Conservation (phyloP, 1,140 invertebrate species). For the Eubasilissa regina region DNA sequence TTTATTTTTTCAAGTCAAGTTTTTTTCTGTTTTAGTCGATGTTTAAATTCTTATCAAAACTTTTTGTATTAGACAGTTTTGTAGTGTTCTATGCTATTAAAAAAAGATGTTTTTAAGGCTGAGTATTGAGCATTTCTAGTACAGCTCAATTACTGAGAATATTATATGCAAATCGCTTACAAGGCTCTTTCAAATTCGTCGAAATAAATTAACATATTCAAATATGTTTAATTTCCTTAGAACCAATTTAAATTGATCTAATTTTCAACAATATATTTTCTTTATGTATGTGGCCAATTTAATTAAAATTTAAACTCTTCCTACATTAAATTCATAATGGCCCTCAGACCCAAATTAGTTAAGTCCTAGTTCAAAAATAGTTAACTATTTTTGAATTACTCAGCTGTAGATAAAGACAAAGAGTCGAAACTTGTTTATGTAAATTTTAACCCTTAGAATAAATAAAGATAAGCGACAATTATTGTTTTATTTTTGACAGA, state of each 20-base stretch:
- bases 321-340: neutral
- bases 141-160: conserved; percentile 17
- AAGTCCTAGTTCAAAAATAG: neutral
- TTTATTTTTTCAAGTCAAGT: too few relatives aligned
- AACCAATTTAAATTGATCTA: conserved; percentile 30
- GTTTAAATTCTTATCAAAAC: too few relatives aligned
- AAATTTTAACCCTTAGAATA: conserved; percentile 51
- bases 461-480: conserved; percentile 57
- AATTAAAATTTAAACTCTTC: conserved; percentile 25
- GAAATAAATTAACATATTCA: conserved; percentile 36
- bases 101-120: too few relatives aligned
- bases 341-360: conserved; percentile 19
- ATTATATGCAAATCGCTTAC: conserved; percentile 2
- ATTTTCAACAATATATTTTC: conserved; percentile 23
- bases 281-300: conserved; percentile 23
- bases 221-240: conserved; percentile 32
- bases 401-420: conserved; percentile 52
- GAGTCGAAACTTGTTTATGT: conserved; percentile 55
- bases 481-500: conserved; percentile 40
- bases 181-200: neutral
- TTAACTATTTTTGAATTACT: conserved; percentile 45
- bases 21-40: too few relatives aligned
- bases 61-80: too few relatives aligned
- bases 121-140: too few relatives aligned
- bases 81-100: too few relatives aligned